Base-by-base conservation (phyloP, 2,888 invertebrate species). In the Taenaris catops region DNA sequence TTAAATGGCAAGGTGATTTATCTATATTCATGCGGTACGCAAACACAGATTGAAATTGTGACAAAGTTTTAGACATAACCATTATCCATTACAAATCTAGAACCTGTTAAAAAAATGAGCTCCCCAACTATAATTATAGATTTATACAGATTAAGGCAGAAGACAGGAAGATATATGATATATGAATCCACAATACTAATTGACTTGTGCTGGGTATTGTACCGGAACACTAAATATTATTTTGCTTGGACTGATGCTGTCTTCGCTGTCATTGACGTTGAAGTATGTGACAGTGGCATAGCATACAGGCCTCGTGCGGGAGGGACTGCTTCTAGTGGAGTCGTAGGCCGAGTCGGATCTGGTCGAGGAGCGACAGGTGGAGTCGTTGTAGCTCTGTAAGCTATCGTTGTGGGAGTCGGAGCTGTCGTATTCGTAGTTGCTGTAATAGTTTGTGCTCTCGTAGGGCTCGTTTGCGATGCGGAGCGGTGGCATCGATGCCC, bases 161-260 rank as follows among this genome's bases (percentile, higher is more conserved):
- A n/a, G n/a, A n/a, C n/a, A n/a, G n/a, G n/a, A n/a, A n/a, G n/a
- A n/a, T n/a, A n/a, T n/a, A n/a, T n/a, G n/a, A n/a, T n/a, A n/a
- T n/a, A n/a, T n/a, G n/a, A n/a, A n/a, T n/a, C n/a, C n/a, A n/a
- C n/a, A n/a, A n/a, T n/a, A n/a, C n/a, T n/a, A n/a, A n/a, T n/a
- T n/a, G n/a, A n/a, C n/a, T n/a, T n/a, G n/a, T n/a, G n/a, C n/a
- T n/a, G n/a, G n/a, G n/a, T n/a, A n/a, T n/a, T n/a, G n/a, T n/a
- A n/a, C n/a, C n/a, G n/a, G n/a, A n/a, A n/a, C n/a, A n/a, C n/a
- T n/a, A n/a, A n/a, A n/a, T n/a, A n/a, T n/a, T n/a, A n/a, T n/a
- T n/a, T n/a, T n/a, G n/a, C n/a, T n/a, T n/a, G n/a, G n/a, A n/a
- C 84, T 84, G 62, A 79, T 75, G 47, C 74, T 80, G 34, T 86